phyloP scores from a whole-genome alignment of 1,140 invertebrate species.

The Anastrepha ludens region DNA sequence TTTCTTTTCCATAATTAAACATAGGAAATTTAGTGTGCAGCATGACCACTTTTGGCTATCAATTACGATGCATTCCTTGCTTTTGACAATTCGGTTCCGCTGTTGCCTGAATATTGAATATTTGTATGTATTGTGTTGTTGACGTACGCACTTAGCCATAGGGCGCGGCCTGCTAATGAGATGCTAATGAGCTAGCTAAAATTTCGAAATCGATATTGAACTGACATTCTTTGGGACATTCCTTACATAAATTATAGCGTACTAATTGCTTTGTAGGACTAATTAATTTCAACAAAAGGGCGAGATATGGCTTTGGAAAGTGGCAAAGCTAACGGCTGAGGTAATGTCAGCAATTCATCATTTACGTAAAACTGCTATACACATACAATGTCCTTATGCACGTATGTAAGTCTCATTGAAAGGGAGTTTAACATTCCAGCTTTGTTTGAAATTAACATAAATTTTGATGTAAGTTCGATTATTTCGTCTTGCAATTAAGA shows the following conservation, averaged over 20 bases:
- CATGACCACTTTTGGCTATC: not conserved
- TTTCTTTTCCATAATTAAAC: not conserved
- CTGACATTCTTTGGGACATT: slow-evolving; percentile 12
- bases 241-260: not conserved
- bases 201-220: slow-evolving; percentile 14
- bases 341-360: not conserved
- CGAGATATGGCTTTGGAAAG: not conserved
- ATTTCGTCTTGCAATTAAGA: too few relatives aligned
- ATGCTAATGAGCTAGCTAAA: slow-evolving; percentile 21
- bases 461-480: too few relatives aligned
- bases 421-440: too few relatives aligned
- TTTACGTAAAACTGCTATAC: not conserved
- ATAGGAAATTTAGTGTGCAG: not conserved
- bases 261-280: slow-evolving; percentile 17
- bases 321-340: not conserved
- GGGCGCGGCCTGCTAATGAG: slow-evolving; percentile 12
- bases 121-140: too few relatives aligned
- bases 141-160: not conserved
- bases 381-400: too few relatives aligned
- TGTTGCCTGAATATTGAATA: not conserved
- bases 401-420: too few relatives aligned
- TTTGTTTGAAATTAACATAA: too few relatives aligned
- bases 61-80: not conserved
- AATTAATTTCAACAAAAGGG: not conserved
- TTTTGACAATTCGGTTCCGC: not conserved